phyloP scores from a whole-genome alignment of 2,888 invertebrate species.

The Protonemura montana region DNA sequence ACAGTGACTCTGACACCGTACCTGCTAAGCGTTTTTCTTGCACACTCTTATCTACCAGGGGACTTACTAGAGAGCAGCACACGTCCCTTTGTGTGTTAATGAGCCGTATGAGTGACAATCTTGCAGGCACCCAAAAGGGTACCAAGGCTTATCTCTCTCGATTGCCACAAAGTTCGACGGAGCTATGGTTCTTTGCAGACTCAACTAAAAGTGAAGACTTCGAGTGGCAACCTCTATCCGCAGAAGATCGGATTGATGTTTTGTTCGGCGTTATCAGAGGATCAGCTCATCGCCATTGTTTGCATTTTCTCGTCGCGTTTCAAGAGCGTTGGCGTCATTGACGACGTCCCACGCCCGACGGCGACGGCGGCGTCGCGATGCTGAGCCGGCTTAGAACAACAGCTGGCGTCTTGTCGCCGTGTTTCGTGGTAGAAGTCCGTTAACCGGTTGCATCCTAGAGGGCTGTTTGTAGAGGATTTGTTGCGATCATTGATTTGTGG shows the following conservation, averaged over 20 bases:
- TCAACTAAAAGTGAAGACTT: not conserved
- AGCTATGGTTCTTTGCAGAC: not conserved
- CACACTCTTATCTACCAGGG: no score
- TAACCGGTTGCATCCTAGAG: not conserved
- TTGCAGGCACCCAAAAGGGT: not conserved
- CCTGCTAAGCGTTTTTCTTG: no score
- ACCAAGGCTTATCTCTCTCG: not conserved
- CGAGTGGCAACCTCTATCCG: not conserved
- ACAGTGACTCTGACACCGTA: no score
- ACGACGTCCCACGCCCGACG: not conserved
- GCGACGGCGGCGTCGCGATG: not conserved
- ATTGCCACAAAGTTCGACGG: not conserved
- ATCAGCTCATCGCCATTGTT: slow-evolving; percentile 12
- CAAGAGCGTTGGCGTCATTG: not conserved
- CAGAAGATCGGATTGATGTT: not conserved
- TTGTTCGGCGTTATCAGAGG: not conserved
- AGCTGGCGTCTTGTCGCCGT: not conserved
- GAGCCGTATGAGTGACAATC: not conserved
- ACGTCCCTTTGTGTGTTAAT: not conserved
- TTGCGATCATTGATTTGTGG: not conserved
- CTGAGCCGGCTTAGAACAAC: not conserved
- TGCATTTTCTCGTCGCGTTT: not conserved
- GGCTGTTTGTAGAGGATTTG: not conserved
- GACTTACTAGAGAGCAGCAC: no score
- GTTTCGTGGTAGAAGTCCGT: not conserved